phyloP scores from a whole-genome alignment of 2,113 vertebrate genomes.

The human (Homo sapiens) region DNA sequence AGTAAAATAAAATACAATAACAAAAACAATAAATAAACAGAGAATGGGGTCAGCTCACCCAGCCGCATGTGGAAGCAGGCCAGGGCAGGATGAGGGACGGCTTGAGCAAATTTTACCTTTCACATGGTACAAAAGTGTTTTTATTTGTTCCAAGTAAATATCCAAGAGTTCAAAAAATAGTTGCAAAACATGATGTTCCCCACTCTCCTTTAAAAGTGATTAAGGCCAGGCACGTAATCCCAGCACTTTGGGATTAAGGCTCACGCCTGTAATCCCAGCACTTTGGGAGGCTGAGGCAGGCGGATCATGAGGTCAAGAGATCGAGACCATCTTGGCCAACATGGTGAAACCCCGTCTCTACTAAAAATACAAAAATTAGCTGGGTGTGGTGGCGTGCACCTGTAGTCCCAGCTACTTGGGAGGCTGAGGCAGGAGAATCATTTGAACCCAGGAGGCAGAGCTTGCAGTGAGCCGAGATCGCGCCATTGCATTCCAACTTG shows the following conservation, averaged over 20 bases:
- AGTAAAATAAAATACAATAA: too few species aligned
- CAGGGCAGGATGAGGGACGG: neutral
- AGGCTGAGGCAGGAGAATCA: neutral
- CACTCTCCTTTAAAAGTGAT: neutral
- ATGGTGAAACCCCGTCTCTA: neutral
- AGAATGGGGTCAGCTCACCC: neutral
- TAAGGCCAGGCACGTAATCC: neutral
- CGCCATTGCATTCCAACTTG: neutral
- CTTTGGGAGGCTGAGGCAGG: neutral
- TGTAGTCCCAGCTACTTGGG: neutral
- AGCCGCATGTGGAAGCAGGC: accelerated
- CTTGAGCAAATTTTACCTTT: neutral
- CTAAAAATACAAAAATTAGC: neutral
- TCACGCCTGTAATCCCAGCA: neutral
- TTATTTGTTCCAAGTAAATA: neutral
- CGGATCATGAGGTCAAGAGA: neutral
- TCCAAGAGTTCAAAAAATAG: neutral
- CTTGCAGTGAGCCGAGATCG: neutral
- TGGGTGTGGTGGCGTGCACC: neutral
- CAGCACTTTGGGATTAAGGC: neutral
- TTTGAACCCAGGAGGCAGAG: neutral
- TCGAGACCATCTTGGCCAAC: neutral
- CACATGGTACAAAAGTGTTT: neutral
- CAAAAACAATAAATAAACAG: too few species aligned
- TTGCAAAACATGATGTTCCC: neutral